Percentiles rank a stretch among this genome's conserved stretches.
These are phyloP conservation scores for Entomobrya proxima DNA, from an alignment of 2,888 invertebrate genomes.

Conservation along the genomic window DNA sequence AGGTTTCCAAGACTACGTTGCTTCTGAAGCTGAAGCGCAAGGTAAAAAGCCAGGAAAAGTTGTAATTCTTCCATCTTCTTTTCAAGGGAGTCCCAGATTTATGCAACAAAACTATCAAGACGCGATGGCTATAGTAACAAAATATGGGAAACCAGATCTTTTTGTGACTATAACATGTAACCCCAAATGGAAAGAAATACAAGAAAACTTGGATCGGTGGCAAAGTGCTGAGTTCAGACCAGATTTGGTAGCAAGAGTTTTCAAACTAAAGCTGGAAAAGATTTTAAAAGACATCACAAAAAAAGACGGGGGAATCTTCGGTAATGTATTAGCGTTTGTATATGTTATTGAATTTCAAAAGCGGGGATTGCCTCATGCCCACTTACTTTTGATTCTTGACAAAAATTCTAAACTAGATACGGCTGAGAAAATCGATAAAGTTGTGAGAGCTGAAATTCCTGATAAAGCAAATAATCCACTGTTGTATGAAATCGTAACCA, in stretches of 20 bases:
- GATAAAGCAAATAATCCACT: constrained; percentile 58
- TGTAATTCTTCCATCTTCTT: constrained; percentile 76
- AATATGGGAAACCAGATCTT: constrained; percentile 77
- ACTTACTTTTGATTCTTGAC: constrained; percentile 67
- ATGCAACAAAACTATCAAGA: constrained; percentile 77
- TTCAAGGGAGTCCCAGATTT: constrained; percentile 76
- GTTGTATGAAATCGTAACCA: constrained; percentile 63
- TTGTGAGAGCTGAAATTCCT: constrained; percentile 74
- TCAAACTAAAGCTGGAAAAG: constrained; percentile 73
- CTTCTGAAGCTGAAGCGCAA: not conserved
- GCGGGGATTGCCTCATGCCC: constrained; percentile 71
- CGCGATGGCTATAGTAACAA: constrained; percentile 78
- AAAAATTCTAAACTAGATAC: constrained; percentile 57
- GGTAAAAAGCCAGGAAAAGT: not conserved
- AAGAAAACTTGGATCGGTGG: constrained; percentile 61
- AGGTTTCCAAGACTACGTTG: constrained; percentile 71
- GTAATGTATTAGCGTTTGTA: constrained; percentile 64
- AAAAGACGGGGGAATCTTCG: constrained; percentile 72
- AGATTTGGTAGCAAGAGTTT: constrained; percentile 74
- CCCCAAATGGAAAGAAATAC: constrained; percentile 77
- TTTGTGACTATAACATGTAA: too few species aligned
- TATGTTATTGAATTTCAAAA: constrained; percentile 76
- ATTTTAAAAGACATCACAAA: constrained; percentile 73
- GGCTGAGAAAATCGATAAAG: constrained; percentile 61
- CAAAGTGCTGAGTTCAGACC: constrained; percentile 71